Conservation (phyloP, 2,888 invertebrate genomes). For the Nycteola revayana region DNA sequence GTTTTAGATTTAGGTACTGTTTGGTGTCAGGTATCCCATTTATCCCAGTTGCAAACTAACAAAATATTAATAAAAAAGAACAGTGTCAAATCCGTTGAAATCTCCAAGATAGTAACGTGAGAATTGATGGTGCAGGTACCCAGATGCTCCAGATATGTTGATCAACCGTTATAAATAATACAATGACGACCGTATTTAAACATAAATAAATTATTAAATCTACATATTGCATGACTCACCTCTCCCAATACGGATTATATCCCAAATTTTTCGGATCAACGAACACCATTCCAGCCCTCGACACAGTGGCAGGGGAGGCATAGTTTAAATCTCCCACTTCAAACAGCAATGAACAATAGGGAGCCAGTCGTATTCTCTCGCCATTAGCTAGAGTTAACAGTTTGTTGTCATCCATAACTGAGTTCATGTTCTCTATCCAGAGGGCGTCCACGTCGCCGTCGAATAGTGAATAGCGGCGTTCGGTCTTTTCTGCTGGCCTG, state of each 20-base stretch:
- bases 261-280: conserved; percentile 96
- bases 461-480: conserved; percentile 92
- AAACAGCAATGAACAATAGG: conserved; percentile 91
- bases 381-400: conserved; percentile 95
- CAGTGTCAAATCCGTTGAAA: too few species aligned
- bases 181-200: too few species aligned
- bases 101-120: too few species aligned
- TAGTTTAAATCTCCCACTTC: conserved; percentile 95
- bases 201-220: too few species aligned
- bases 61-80: too few species aligned
- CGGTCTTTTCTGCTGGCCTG: conserved; percentile 86
- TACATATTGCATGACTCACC: conserved; percentile 43
- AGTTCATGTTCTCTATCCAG: conserved; percentile 99
- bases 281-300: conserved; percentile 96
- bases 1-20: too few species aligned
- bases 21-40: too few species aligned
- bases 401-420: conserved; percentile 97
- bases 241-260: conserved; percentile 92
- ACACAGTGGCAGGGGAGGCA: conserved; percentile 96
- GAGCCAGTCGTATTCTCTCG: conserved; percentile 91
- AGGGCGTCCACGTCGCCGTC: conserved; percentile 97
- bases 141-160: too few species aligned
- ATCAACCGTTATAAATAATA: too few species aligned
- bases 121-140: too few species aligned
- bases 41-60: too few species aligned